Base-by-base conservation (phyloP, 1,140 invertebrate genomes). In the Ceratina japonica region DNA sequence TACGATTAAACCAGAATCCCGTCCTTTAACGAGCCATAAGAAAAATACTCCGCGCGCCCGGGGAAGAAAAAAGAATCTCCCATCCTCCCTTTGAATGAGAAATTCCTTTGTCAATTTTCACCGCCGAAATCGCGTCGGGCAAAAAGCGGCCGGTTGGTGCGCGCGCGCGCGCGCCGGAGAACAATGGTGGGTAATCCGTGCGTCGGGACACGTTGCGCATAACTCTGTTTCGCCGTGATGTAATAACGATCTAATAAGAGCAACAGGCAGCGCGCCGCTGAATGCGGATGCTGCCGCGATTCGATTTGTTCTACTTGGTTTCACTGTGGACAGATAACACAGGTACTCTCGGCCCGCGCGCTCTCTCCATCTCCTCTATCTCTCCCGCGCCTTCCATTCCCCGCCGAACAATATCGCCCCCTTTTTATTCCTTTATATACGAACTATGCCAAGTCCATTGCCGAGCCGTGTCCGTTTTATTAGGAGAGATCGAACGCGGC, bases 181-280 rank as follows among this genome's bases (percentile, higher is more conserved):
- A 68, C 75, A 77, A 70, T 78, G 59, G 27, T 61, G 58, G 52
- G 72, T 72, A 72, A 78, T 78, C 59, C 75, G 70, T 74, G 73
- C 58, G 73, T 52, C 54, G 73, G 24, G 69, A 16, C 76, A 79
- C 24, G 62, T 49, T 10, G 37, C 37, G 62, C 44, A 69, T 65
- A 65, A 75, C 37, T 62, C 61, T 64, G 71, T 78, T 77, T 52
- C 52, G 20, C 51, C 64, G 64, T 76, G 66, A 80, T 63, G 74
- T 77, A 80, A 80, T 80, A 80, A 71, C 79, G 74, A 80, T 80
- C 65, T 77, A 77, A 80, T 77, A 77, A 77, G 74, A 80, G 79
- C 79, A 80, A 80, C 74, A 77, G 79, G 74, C 74, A 64, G 61
- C 15, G 10, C 37, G 16, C 22, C 59, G 49, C 3, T 56, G 74